phyloP scores from a whole-genome alignment of 2,797 vertebrate species.

The Antennarius maculatus region DNA sequence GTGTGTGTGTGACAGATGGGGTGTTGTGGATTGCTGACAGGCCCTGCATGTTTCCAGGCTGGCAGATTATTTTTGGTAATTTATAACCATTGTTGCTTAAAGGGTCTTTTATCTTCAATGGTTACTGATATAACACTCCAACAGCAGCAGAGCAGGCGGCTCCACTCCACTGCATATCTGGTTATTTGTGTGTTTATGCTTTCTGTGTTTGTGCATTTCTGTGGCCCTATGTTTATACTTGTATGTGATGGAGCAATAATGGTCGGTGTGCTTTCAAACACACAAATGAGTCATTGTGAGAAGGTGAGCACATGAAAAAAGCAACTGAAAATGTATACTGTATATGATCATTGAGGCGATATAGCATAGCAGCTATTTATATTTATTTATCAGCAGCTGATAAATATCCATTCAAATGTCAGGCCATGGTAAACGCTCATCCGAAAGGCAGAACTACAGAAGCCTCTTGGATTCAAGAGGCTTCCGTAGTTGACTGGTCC shows the following conservation, averaged over 20 bases:
- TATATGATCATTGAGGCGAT: constrained; percentile 13
- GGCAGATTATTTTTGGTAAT: constrained; percentile 83
- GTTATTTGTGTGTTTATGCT: constrained; percentile 40
- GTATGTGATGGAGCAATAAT: constrained; percentile 12
- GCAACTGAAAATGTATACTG: constrained; percentile 21
- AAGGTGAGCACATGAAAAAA: constrained; percentile 37
- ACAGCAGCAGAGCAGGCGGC: constrained; percentile 31
- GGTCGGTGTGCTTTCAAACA: constrained; percentile 21
- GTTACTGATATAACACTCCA: constrained; percentile 53
- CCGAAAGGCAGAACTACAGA: too few relatives aligned
- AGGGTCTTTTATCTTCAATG: constrained; percentile 67
- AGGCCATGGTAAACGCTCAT: too few relatives aligned
- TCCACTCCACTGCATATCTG: constrained; percentile 21
- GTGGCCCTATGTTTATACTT: constrained; percentile 29
- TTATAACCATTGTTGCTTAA: constrained; percentile 81
- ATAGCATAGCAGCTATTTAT: constrained; percentile 10
- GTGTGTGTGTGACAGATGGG: constrained; percentile 77
- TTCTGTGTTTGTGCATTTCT: constrained; percentile 26
- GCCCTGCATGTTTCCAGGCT: constrained; percentile 73
- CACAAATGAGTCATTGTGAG: constrained; percentile 33
- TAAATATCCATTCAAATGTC: too few relatives aligned
- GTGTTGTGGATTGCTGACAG: constrained; percentile 78
- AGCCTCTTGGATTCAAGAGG: too few relatives aligned
- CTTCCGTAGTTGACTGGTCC: neutral
- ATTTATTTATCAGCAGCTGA: too few relatives aligned